Conservation (phyloP, 2,113 vertebrate species). For the Cnemophilus loriae region DNA sequence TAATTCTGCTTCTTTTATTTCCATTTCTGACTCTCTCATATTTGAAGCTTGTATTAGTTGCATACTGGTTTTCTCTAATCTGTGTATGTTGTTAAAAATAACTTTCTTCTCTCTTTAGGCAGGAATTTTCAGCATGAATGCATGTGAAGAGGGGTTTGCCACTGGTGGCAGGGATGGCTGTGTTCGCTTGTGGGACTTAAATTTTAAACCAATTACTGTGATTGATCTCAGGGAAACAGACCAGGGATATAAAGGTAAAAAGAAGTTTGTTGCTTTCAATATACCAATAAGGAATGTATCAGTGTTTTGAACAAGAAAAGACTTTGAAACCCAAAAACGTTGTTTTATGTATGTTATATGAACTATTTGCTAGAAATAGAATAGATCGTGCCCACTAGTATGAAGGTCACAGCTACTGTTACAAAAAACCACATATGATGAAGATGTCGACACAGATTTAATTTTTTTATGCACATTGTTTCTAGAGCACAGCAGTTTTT, state of each 20-base stretch:
- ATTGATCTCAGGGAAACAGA: constrained; percentile 99
- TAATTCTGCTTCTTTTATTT: neutral
- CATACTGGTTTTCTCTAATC: neutral
- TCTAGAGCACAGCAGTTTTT: neutral
- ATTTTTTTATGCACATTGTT: neutral
- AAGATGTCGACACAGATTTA: neutral
- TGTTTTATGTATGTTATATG: neutral
- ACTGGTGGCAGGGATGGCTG: constrained; percentile 97
- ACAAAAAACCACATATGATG: neutral
- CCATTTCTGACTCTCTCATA: neutral
- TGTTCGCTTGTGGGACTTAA: constrained; percentile 97
- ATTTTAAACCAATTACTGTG: constrained; percentile 99
- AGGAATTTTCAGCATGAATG: constrained; percentile 99
- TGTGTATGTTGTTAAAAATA: neutral
- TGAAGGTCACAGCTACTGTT: neutral
- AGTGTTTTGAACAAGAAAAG: neutral
- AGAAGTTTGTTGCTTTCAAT: neutral
- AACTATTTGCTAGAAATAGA: neutral
- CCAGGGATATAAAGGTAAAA: constrained; percentile 98
- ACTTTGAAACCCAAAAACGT: neutral
- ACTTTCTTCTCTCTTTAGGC: constrained; percentile 77
- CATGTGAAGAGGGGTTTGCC: constrained; percentile 97
- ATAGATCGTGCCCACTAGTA: neutral
- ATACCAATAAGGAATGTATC: neutral
- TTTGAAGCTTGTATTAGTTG: neutral